Conservation (phyloP, 2,113 vertebrate species). For the Cnemophilus loriae region DNA sequence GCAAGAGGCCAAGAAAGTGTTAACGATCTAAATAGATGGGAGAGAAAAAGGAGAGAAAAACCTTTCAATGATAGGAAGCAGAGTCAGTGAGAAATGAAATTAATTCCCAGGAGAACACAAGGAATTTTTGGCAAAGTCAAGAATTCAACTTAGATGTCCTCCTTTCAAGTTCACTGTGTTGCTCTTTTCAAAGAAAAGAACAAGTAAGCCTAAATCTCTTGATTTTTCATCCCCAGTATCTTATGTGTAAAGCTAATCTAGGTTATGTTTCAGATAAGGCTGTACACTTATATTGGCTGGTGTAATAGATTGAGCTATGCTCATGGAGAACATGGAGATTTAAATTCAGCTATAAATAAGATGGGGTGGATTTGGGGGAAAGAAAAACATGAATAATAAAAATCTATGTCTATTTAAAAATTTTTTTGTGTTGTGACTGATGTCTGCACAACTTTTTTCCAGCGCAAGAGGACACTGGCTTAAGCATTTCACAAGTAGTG, state of each 20-base stretch:
- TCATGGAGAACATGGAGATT: background rate
- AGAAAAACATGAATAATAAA: background rate
- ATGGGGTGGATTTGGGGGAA: background rate
- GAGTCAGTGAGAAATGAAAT: background rate
- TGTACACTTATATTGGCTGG: background rate
- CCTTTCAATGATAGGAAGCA: background rate
- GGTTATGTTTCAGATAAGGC: background rate
- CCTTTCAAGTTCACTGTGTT: background rate
- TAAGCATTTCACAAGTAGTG: background rate
- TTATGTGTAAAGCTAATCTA: background rate
- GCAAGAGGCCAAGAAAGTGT: background rate
- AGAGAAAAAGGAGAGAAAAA: background rate
- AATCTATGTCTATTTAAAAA: accelerated
- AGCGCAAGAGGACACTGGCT: background rate
- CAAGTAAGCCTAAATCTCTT: background rate
- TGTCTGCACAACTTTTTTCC: background rate
- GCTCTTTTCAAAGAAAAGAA: background rate
- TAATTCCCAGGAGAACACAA: background rate
- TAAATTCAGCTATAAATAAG: background rate
- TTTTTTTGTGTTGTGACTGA: background rate
- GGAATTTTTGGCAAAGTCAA: background rate
- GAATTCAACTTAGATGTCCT: background rate
- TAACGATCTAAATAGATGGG: background rate
- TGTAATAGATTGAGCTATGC: background rate
- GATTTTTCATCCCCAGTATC: background rate